A percentile compares a stretch with the other conserved stretches of the same genome.
Conservation (phyloP, 1,140 invertebrate species). For the Brachionus koreanus region DNA sequence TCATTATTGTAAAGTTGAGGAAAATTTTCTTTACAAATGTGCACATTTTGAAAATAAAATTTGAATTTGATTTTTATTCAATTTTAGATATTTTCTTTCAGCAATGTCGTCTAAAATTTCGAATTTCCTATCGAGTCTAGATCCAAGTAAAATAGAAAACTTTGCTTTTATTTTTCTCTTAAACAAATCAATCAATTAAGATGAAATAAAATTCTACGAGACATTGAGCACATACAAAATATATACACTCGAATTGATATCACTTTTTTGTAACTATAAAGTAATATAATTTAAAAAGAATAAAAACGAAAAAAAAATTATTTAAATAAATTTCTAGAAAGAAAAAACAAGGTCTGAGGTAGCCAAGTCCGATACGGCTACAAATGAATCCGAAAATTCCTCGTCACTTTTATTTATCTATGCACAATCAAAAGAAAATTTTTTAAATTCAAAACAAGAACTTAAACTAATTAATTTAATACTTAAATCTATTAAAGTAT, state of each 20-base stretch:
- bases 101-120: neutral
- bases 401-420: neutral
- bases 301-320: neutral
- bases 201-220: conserved; percentile 10
- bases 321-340: neutral
- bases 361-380: neutral
- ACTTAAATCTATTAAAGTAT: conserved; percentile 42
- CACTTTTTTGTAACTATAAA: conserved; percentile 21
- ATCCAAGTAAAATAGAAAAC: neutral
- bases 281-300: neutral
- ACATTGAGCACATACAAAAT: conserved; percentile 43
- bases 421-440: neutral
- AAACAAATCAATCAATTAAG: neutral
- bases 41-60: neutral
- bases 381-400: neutral
- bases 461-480: conserved; percentile 33
- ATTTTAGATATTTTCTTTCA: neutral
- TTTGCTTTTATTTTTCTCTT: neutral
- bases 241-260: conserved; percentile 34
- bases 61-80: neutral
- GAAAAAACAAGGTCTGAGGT: neutral
- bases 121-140: neutral
- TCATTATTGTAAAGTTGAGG: too few relatives aligned
- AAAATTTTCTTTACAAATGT: neutral
- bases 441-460: neutral